Base-by-base conservation (phyloP, 2,113 vertebrate species). In the Anoura caudifer region DNA sequence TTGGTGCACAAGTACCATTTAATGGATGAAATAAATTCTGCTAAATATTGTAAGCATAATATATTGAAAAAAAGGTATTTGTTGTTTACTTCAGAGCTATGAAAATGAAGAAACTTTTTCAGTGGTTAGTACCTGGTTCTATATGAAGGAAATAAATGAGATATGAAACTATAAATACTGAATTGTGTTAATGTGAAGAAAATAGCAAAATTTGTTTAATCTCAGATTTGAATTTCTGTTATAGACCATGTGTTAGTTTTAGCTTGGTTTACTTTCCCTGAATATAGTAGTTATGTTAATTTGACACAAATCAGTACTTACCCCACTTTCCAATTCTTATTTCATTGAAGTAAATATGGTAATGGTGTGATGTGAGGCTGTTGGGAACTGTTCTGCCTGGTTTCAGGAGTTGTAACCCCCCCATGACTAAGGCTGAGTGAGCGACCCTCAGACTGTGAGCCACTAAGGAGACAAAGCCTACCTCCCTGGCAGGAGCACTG, bases 141-240 rank as follows among this genome's bases (percentile, higher is more conserved):
- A 3, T 67, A 67, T 26, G 43, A 94, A 24, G 54, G 17, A 80
- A 50, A 61, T 91, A 94, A 90, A 61, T 36, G 61, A 77, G 24
- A 76, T 43, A 85, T 90, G 38, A 73, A 36, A 87, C 17, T 79
- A 92, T 70, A 92, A 93, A 89, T 59, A 52, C 41, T 79, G 50
- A 26, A 38, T 69, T 92, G 11, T 88, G 36, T 81, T 90, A 65
- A 76, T 67, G 56, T 65, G 36, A 94, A 81, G 19, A 87, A 19
- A 86, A 85, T 3, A 94, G 76, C 20, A 86, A 96, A 84, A 92
- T 95, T 45, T n/a, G 59, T 85, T 86, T 80, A 96, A 67, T 93
- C 73, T 84, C 50, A 70, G 41, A 77, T 79, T 17, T 52, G 36
- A 43, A 65, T 17, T 28, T 75, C 61, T 94, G 41, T 59, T 54